Conservation (phyloP, 2,797 vertebrate species). For the Anableps anableps region DNA sequence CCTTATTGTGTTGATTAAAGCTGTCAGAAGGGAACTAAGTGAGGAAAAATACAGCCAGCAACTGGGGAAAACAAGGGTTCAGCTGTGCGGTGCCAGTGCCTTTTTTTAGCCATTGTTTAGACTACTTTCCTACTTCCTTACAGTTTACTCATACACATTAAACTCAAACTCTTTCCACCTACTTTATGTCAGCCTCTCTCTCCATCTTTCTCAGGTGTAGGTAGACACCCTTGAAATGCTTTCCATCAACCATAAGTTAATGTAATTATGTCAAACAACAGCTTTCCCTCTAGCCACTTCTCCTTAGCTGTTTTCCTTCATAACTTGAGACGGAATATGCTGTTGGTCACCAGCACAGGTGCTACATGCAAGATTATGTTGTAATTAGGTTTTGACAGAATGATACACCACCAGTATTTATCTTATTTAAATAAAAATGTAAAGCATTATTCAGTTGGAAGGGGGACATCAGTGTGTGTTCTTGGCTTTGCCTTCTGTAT, state of each 20-base stretch:
- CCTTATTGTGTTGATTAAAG: slow-evolving; percentile 78
- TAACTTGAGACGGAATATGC: slow-evolving; percentile 1
- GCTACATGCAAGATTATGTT: not conserved
- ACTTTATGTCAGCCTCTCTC: slow-evolving; percentile 6
- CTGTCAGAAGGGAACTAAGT: slow-evolving; percentile 73
- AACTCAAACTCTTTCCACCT: slow-evolving; percentile 1
- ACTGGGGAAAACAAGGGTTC: slow-evolving; percentile 56
- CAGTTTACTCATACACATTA: slow-evolving; percentile 19
- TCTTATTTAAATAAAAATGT: not conserved
- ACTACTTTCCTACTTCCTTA: slow-evolving; percentile 10
- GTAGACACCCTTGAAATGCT: slow-evolving; percentile 25
- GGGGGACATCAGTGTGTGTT: not conserved
- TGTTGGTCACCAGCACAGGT: slow-evolving; percentile 6
- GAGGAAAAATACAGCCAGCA: slow-evolving; percentile 61
- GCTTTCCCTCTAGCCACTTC: slow-evolving; percentile 17
- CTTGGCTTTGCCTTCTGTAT: not conserved
- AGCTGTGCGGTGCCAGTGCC: slow-evolving; percentile 33
- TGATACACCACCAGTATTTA: not conserved
- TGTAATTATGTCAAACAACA: slow-evolving; percentile 56
- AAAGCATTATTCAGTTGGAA: not conserved
- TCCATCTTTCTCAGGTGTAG: slow-evolving; percentile 19
- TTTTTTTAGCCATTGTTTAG: slow-evolving; percentile 42
- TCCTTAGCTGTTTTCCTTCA: slow-evolving; percentile 18
- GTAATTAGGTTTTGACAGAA: not conserved
- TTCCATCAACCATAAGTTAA: slow-evolving; percentile 49